Evolutionary conservation across 2,113 vertebrate genomes (phyloP), one percentile per base, ranked within the genome.

Genomic region (Tetrao urogallus): DNA sequence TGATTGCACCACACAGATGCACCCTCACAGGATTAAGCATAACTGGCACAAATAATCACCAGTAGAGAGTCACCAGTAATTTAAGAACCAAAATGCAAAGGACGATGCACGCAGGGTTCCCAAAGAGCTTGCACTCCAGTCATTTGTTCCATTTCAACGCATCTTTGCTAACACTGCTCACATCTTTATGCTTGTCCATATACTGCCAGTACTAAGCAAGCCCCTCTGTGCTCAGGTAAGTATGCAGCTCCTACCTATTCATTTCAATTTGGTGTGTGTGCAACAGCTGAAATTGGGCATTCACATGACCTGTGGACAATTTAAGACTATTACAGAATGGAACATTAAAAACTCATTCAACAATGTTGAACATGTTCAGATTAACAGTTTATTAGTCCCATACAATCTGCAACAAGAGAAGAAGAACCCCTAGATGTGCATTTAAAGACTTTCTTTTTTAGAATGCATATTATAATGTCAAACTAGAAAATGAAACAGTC

Each of bases 191-290:
- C 13, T 19, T 48, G 30, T 27, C 22, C 13, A 5, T 10, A 58
- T 3, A 36, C 1, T 32, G 14, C 3, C 42, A 50, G 19, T 63
- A 83, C 9, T 16, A 85, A 40, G 42, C 15, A 82, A 71, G n/a
- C 3, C 8, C 18, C 28, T 8, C 92, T 71, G 61, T 50, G 18
- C 8, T 45, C 30, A 40, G 17, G 0, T 8, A 80, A 75, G 9
- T 1, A 3, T 47, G 36, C 27, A 71, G 34, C 8, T 67, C 27
- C 24, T 52, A 30, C 2, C 80, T 14, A 69, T 0, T 4, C 19
- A 43, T 42, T 54, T 73, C 36, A 48, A 13, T 73, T 50, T 28
- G 8, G 4, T 19, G 9, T 25, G 56, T 1, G 9, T 3, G 10
- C 30, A 8, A 61, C 38, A 52, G 36, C 25, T 78, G 66, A 71